Percentiles rank a stretch among this genome's conserved stretches.
Evolutionary conservation across 2,113 vertebrate species (phyloP).

Genomic region (Tiliqua scincoides): DNA sequence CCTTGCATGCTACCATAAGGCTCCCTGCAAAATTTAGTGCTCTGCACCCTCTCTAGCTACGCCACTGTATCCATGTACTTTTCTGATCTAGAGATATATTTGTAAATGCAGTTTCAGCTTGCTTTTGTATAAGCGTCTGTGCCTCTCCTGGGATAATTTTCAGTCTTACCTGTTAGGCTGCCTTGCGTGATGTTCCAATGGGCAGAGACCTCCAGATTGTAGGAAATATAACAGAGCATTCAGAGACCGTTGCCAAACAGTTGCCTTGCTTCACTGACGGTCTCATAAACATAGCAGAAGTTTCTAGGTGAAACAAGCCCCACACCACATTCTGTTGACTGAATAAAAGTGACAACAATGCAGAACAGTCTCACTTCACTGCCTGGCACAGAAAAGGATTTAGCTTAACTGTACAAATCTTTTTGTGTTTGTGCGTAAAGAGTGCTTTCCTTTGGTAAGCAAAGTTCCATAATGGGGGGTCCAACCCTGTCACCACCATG

Average conservation of each 20-base stretch:
- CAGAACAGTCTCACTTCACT: constrained; percentile 72
- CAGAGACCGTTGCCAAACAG: constrained; percentile 38
- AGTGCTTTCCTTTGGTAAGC: constrained; percentile 81
- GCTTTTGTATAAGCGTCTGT: background rate
- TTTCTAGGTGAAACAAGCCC: constrained; percentile 48
- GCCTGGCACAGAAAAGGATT: constrained; percentile 77
- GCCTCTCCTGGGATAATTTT: background rate
- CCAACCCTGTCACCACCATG: background rate
- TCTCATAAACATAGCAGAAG: constrained; percentile 62
- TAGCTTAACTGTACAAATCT: constrained; percentile 81
- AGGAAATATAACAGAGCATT: constrained; percentile 36
- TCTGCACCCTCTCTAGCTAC: no score
- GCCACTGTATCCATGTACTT: no score
- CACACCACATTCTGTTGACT: constrained; percentile 47
- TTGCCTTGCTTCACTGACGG: constrained; percentile 5
- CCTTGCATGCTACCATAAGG: no score
- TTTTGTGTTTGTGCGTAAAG: constrained; percentile 74
- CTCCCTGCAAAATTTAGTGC: no score
- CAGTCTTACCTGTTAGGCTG: constrained; percentile 56
- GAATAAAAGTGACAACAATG: constrained; percentile 70
- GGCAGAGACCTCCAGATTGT: constrained; percentile 58
- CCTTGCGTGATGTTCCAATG: constrained; percentile 21
- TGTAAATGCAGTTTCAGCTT: background rate
- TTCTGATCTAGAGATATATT: background rate
- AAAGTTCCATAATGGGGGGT: constrained; percentile 63